phyloP scores from a whole-genome alignment of 2,797 vertebrate genomes.

The Remorina albescens region DNA sequence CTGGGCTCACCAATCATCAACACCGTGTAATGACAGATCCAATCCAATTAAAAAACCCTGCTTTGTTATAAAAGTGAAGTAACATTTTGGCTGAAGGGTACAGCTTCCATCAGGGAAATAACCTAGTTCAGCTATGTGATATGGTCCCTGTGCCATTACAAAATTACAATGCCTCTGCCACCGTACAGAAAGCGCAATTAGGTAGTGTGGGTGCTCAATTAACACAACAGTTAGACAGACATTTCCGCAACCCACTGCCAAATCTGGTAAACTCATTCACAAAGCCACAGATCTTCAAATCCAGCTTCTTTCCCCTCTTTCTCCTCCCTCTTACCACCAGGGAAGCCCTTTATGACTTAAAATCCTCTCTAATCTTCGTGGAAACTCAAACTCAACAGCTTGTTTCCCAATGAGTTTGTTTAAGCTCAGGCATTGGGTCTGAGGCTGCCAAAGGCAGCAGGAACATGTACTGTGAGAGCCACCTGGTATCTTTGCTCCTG shows the following conservation, averaged over 20 bases:
- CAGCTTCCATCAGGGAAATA: slow-evolving; percentile 28
- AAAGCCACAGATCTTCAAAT: slow-evolving; percentile 73
- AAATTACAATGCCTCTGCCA: slow-evolving; percentile 21
- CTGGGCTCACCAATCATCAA: slow-evolving; percentile 41
- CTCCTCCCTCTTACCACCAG: slow-evolving; percentile 44
- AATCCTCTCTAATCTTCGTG: slow-evolving; percentile 83
- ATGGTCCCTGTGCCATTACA: slow-evolving; percentile 36
- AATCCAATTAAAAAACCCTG: slow-evolving; percentile 41
- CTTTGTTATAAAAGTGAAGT: slow-evolving; percentile 45
- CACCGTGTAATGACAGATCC: slow-evolving; percentile 45
- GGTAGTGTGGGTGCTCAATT: slow-evolving; percentile 49
- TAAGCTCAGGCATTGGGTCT: slow-evolving; percentile 60
- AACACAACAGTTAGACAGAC: slow-evolving; percentile 39
- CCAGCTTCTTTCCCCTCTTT: slow-evolving; percentile 47
- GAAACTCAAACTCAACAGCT: slow-evolving; percentile 78
- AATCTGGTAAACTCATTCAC: slow-evolving; percentile 72
- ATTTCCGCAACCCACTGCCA: slow-evolving; percentile 59
- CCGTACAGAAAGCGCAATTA: slow-evolving; percentile 52
- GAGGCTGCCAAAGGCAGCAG: slow-evolving; percentile 49
- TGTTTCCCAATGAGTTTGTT: slow-evolving; percentile 76
- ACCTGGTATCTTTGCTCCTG: slow-evolving; percentile 35
- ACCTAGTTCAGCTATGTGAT: slow-evolving; percentile 35
- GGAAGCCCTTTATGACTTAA: slow-evolving; percentile 75
- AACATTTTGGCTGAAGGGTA: slow-evolving; percentile 29
- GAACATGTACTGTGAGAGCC: slow-evolving; percentile 18